Conservation (phyloP, 2,888 invertebrate genomes). For the Noctua pronuba region DNA sequence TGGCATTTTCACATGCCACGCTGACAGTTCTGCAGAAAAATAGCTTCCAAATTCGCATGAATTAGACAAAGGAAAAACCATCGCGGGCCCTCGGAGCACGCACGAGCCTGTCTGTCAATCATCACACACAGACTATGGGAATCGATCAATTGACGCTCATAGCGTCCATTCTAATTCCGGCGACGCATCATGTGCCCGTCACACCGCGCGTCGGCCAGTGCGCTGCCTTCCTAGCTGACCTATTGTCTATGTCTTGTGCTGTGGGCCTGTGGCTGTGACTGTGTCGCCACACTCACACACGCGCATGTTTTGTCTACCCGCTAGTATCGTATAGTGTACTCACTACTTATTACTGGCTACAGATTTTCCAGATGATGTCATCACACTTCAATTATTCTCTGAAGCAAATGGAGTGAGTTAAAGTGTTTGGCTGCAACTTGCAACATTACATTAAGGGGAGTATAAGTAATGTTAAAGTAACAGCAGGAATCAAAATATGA, state of each 20-base stretch:
- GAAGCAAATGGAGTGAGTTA: conserved; percentile 24
- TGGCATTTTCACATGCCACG: neutral
- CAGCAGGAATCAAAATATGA: conserved; percentile 14
- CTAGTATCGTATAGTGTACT: conserved; percentile 3
- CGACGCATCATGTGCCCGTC: conserved; percentile 10
- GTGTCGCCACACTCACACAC: conserved; percentile 4
- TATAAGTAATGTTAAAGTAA: conserved; percentile 14
- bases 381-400: conserved; percentile 39
- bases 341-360: conserved; percentile 36
- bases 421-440: conserved; percentile 1
- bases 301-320: neutral
- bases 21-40: conserved; percentile 38
- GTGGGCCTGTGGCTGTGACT: neutral
- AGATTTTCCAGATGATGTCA: conserved; percentile 47
- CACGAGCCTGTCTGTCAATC: conserved; percentile 59
- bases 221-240: conserved; percentile 30
- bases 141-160: conserved; percentile 38
- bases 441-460: neutral
- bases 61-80: conserved; percentile 38
- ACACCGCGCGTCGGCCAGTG: neutral
- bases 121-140: conserved; percentile 49
- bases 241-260: conserved; percentile 26
- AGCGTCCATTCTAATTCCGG: conserved; percentile 47
- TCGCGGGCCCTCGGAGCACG: conserved; percentile 31
- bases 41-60: conserved; percentile 27